Evolutionary conservation across 2,797 vertebrate species (phyloP).

Genomic region (Coilia nasus): DNA sequence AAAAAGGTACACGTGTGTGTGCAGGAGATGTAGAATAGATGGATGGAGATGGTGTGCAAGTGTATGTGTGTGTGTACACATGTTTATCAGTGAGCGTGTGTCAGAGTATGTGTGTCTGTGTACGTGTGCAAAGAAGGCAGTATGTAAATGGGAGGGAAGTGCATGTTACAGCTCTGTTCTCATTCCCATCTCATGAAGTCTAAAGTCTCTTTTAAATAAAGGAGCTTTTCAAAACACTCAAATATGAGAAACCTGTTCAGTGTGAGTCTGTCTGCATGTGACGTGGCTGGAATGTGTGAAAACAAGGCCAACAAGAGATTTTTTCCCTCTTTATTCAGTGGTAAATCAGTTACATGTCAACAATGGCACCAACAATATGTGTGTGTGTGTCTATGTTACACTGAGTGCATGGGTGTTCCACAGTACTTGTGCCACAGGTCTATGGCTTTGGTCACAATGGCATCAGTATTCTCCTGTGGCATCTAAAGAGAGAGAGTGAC

Average conservation of each 20-base stretch:
- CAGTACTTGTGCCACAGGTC: constrained; percentile 97
- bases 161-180: constrained; percentile 20
- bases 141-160: constrained; percentile 25
- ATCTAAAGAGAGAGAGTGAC: constrained; percentile 75
- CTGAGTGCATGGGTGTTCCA: constrained; percentile 85
- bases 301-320: neutral
- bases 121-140: constrained; percentile 44
- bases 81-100: constrained; percentile 30
- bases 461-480: constrained; percentile 94
- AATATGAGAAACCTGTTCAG: neutral
- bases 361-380: constrained; percentile 4
- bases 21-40: no score
- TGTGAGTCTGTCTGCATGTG: neutral
- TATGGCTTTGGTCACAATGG: constrained; percentile 95
- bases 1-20: neutral
- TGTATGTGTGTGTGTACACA: neutral
- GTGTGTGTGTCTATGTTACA: constrained; percentile 50
- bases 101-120: constrained; percentile 32
- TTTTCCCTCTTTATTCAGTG: neutral
- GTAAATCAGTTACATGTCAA: neutral
- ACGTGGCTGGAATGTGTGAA: neutral
- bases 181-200: constrained; percentile 24
- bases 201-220: constrained; percentile 13
- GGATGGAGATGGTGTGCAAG: neutral
- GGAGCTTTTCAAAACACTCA: constrained; percentile 21